Percentiles rank a stretch among this genome's conserved stretches.
Conservation (phyloP, 1,140 invertebrate genomes). For the Leptinotarsa undecemlineata region DNA sequence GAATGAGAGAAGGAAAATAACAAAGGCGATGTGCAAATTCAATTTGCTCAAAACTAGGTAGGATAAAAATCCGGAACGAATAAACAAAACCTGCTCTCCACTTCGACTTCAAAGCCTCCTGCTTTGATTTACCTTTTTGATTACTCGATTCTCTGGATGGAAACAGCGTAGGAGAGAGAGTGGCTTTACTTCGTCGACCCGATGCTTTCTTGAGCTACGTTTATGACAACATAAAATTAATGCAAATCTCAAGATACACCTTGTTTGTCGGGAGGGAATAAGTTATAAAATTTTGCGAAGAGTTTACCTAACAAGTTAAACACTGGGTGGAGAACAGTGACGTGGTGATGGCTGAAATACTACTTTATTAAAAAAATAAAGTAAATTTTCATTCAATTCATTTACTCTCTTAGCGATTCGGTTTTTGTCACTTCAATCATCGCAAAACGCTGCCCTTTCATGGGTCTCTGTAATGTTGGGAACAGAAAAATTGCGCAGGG, state of each 20-base stretch:
- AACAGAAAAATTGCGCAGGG: too few species aligned
- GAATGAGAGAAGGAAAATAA: slow-evolving; percentile 39
- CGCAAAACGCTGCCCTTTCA: too few species aligned
- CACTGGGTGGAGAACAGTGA: slow-evolving; percentile 14
- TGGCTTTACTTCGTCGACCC: slow-evolving; percentile 19
- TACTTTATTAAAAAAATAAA: too few species aligned
- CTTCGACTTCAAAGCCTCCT: slow-evolving; percentile 30
- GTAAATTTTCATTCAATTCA: too few species aligned
- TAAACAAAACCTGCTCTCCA: slow-evolving; percentile 32
- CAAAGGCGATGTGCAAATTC: slow-evolving; percentile 43
- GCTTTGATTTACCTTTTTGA: slow-evolving; percentile 35
- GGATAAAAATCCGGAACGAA: slow-evolving; percentile 38
- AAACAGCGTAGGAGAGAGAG: slow-evolving; percentile 15
- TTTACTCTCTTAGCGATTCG: too few species aligned
- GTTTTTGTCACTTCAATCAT: too few species aligned
- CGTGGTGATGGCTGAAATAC: neutral
- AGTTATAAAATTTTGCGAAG: slow-evolving; percentile 48
- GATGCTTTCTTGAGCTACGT: slow-evolving; percentile 44
- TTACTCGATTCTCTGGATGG: slow-evolving; percentile 23
- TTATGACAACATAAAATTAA: slow-evolving; percentile 52
- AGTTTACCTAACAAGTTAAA: slow-evolving; percentile 48
- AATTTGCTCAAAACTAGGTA: slow-evolving; percentile 39
- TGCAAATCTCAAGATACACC: slow-evolving; percentile 52
- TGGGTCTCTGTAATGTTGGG: too few species aligned
- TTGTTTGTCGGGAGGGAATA: slow-evolving; percentile 47